These are phyloP conservation scores for Euura saliciscinereae DNA, from an alignment of 1,140 invertebrate species.

Conservation along the genomic window DNA sequence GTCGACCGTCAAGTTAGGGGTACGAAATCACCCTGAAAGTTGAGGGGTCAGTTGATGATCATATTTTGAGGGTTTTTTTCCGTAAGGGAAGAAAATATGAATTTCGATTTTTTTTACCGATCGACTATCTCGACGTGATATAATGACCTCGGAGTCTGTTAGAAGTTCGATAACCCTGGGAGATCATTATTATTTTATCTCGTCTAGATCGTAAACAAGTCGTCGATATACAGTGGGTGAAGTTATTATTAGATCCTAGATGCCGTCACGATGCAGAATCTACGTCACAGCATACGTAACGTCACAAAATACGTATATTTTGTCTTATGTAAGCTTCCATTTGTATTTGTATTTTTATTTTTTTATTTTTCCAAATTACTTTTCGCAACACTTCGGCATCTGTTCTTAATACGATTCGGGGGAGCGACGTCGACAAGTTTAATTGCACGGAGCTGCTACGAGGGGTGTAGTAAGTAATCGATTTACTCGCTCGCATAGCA, in stretches of 20 bases:
- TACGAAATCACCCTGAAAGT: too few relatives aligned
- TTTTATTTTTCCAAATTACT: background rate
- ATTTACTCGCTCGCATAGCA: too few relatives aligned
- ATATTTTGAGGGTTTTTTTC: too few relatives aligned
- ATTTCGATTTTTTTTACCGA: too few relatives aligned
- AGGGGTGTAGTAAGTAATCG: too few relatives aligned
- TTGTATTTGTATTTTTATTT: background rate
- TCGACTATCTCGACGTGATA: background rate
- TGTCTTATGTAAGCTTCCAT: background rate
- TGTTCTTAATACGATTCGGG: too few relatives aligned
- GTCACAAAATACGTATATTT: background rate
- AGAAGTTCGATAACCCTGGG: background rate
- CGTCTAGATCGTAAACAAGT: background rate
- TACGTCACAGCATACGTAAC: background rate
- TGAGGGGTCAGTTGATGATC: too few relatives aligned
- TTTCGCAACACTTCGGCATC: too few relatives aligned
- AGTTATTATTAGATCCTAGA: background rate
- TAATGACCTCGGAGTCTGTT: background rate
- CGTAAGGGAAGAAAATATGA: too few relatives aligned
- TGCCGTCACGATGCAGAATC: background rate
- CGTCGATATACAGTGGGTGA: background rate
- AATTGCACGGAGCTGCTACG: too few relatives aligned
- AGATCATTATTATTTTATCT: background rate
- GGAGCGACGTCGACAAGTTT: too few relatives aligned
- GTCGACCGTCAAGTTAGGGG: too few relatives aligned